Evolutionary conservation across 1,140 invertebrate genomes (phyloP), one percentile per base, ranked within the genome.

Genomic region (Andrena cerasifolii): DNA sequence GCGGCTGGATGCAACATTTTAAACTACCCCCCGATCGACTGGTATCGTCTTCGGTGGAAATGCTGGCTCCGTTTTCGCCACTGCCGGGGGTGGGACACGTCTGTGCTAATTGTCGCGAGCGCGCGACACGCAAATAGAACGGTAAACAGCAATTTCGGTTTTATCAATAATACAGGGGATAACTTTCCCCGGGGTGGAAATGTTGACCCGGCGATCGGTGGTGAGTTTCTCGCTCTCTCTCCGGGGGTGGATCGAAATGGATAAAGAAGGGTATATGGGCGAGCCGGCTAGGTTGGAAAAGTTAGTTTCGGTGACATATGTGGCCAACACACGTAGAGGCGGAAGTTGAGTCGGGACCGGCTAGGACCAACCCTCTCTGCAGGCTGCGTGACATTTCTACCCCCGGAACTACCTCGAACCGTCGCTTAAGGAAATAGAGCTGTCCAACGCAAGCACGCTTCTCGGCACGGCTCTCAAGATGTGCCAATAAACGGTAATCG

Each of bases 381-480:
- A 53, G 67, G 72, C 62, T 53, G 65, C 61, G 66, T 83, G 82
- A 84, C 83, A 84, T 84, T 80, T 84, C 79, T 74, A 85, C 65
- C 78, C 36, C 82, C 61, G 79, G 82, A 85, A 85, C 84, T 85
- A 81, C 77, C 78, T 62, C 61, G 67, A 72, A 72, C 66, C 78
- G 76, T 79, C 81, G 83, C 79, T 87, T 87, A 87, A 87, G 86
- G 86, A 87, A 87, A 87, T 87, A 87, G 86, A 87, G 83, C 86
- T 87, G 86, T 87, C 86, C 83, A 54, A 72, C 59, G 86, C 86
- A 85, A 87, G 73, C 79, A 68, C 40, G 65, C 47, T 45, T 67
- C 78, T 40, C 61, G 51, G 21, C 61, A 45, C 43, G 75, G 74
- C 80, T 79, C 70, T 83, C 80, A 68, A 85, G 75, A 79, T 78